Percentiles rank a stretch among this genome's conserved stretches.
Evolutionary conservation across 2,888 invertebrate species (phyloP).

Genomic region (Epirrhoe alternata): DNA sequence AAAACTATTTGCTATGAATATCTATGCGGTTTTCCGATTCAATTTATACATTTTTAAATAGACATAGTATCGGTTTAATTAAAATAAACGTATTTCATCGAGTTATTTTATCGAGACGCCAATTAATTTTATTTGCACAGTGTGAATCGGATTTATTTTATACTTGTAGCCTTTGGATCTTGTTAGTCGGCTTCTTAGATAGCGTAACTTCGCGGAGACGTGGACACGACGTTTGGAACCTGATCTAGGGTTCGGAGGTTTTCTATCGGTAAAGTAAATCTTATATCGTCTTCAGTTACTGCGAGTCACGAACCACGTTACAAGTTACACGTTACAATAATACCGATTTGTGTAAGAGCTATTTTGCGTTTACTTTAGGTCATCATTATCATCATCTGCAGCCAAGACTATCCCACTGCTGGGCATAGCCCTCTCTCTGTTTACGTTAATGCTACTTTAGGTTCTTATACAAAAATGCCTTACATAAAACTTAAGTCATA

Average conservation of each 20-base stretch:
- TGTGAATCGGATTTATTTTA: constrained; percentile 35
- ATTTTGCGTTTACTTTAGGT: not conserved
- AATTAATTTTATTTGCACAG: constrained; percentile 32
- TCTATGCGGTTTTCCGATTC: constrained; percentile 19
- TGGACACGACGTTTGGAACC: constrained; percentile 36
- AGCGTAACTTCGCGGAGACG: constrained; percentile 27
- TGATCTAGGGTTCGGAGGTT: constrained; percentile 33
- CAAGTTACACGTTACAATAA: not conserved
- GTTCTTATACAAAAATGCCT: not conserved
- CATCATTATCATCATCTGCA: too few species aligned
- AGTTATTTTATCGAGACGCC: constrained; percentile 13
- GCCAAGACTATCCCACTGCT: too few species aligned
- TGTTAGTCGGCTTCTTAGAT: constrained; percentile 37
- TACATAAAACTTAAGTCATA: too few species aligned
- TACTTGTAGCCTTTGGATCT: constrained; percentile 38
- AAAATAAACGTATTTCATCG: constrained; percentile 12
- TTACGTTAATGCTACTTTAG: too few species aligned
- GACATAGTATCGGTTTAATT: constrained; percentile 16
- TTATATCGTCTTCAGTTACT: constrained; percentile 17
- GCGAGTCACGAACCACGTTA: constrained; percentile 25
- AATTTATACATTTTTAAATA: constrained; percentile 15
- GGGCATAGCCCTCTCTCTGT: too few species aligned
- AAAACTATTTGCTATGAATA: constrained; percentile 26
- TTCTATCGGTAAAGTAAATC: constrained; percentile 22
- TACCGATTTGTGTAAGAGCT: not conserved